Base-by-base conservation (phyloP, 2,113 vertebrate genomes). In the Phrynosoma platyrhinos region DNA sequence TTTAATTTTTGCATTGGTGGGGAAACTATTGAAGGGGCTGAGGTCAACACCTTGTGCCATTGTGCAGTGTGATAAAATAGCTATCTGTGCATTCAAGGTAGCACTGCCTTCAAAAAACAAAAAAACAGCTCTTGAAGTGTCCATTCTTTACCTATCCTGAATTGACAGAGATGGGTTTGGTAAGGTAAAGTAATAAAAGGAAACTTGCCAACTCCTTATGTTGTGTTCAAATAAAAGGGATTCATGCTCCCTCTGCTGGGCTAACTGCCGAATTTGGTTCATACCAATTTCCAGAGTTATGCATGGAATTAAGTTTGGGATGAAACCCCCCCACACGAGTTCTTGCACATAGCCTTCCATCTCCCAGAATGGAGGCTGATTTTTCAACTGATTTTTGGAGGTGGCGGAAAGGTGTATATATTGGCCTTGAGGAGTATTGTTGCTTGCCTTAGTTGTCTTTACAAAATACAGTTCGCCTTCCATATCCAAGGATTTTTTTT, bases 1-100 rank as follows among this genome's bases (percentile, higher is more conserved):
- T 27, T 53, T 7, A 40, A 7, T 27, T 27, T 30, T 16, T 18
- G 27, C 23, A 9, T 2, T 27, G 68, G 27, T 71, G 84, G 0
- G 58, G 5, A 40, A 27, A 4, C 42, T 36, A 40, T 9, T 92
- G 82, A 88, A 81, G 82, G 0, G 9, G 62, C 8, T 83, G 84
- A 89, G 88, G 87, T 85, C 40, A 91, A 89, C 75, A 0, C 2
- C 2, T 40, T 88, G 85, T 3, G 72, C 85, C 58, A 52, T 12
- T 20, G 58, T 62, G 2, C 79, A 90, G 47, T 82, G 23, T 77
- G 62, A 40, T 76, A 76, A 40, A 66, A 87, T 76, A 5, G 53
- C 20, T 71, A 84, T 77, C 53, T 71, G 79, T 84, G 82, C 83
- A 81, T 9, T 74, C 86, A 53, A 87, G 40, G 27, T 77, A n/a